Base-by-base conservation (phyloP, 2,797 vertebrate species). In the Setipinna tenuifilis region DNA sequence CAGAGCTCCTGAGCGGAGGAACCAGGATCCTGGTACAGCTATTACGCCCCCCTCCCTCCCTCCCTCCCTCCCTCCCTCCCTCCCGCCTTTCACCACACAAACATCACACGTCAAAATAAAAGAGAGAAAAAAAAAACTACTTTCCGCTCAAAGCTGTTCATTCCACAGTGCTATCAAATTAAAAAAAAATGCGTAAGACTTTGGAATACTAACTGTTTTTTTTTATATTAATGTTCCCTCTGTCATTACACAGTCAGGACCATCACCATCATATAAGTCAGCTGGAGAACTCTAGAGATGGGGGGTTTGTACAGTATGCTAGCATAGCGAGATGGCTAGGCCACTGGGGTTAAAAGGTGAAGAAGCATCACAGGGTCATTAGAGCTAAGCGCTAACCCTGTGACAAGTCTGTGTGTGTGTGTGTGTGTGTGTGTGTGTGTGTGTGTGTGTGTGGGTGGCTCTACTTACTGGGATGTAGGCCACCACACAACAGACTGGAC, bases 21-120 rank as follows among this genome's bases (percentile, higher is more conserved):
- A 83, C 86, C 86, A 7, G 50, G 82, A 88, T 87, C 88, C 84
- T 87, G 86, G 84, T 87, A 87, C 86, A 62, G 83, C 88, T 85
- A 85, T 87, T 82, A 87, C 61, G 35, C 68, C 58, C 83, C 35
- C 83, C 54, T 62, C 48, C 65, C 82, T 54, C 7, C 46, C 46
- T 48, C 46, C 46, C 46, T 48, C 10, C n/a, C n/a, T n/a, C n/a
- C n/a, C n/a, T n/a, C n/a, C 68, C 58, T 84, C 35, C 83, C 54
- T 62, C 48, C 65, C 82, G 3, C 7, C 58, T 78, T 82, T 62
- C 83, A 58, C 85, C 50, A 54, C 14, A 61, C 31, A 21, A 84
- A 0, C 65, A 68, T 11, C 41, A 35, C 16, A 57, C 28, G 35
- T 44, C 35, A 78, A 44, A 19, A 44, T 41, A 71, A 10, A 71